These are phyloP conservation scores for Scopus umbretta DNA, from an alignment of 2,113 vertebrate genomes.

Conservation along the genomic window DNA sequence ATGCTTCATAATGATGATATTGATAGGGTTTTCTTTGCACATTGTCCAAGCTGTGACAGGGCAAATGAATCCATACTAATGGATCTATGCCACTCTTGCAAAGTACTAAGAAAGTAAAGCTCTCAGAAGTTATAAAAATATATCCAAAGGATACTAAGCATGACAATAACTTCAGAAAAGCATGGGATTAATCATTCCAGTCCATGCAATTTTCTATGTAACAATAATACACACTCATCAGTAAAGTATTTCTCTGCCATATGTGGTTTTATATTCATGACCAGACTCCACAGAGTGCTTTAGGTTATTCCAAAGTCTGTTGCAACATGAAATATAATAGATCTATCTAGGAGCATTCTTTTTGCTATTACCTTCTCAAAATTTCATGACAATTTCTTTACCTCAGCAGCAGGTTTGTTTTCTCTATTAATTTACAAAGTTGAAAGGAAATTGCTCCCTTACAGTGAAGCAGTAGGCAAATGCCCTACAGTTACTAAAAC, in stretches of 20 bases:
- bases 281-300: not conserved
- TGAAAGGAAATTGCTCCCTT: not conserved
- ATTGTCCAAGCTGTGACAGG: not conserved
- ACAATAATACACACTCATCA: not conserved
- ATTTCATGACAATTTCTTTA: not conserved
- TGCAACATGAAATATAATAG: not conserved
- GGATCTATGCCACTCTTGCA: not conserved
- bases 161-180: not conserved
- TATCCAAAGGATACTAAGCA: not conserved
- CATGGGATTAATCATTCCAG: not conserved
- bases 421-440: not conserved
- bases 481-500: not conserved
- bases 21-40: not conserved
- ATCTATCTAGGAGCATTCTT: not conserved
- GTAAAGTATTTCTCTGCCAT: not conserved
- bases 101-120: not conserved
- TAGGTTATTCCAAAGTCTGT: not conserved
- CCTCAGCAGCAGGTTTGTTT: not conserved
- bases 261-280: not conserved
- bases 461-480: not conserved
- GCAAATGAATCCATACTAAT: not conserved
- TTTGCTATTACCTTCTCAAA: not conserved
- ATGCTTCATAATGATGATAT: not conserved
- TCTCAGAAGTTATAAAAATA: not conserved
- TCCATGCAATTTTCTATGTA: not conserved